phyloP scores from a whole-genome alignment of 2,888 invertebrate species.

The Habrosyne pyritoides region DNA sequence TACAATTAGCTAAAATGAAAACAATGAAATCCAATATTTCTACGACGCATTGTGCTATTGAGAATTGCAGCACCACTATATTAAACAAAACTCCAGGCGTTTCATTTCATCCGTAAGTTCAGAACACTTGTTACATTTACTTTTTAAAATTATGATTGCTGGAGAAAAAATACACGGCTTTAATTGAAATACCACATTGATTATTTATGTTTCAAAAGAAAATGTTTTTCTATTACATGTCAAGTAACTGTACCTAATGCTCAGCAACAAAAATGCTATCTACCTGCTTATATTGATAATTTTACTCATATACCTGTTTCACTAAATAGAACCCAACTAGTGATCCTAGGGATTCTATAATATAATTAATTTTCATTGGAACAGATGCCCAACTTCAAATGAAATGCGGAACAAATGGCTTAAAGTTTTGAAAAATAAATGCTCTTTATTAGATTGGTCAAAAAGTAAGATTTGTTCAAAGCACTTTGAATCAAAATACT shows the following conservation, averaged over 20 bases:
- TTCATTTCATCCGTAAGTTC: slow-evolving; percentile 63
- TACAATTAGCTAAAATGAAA: not conserved
- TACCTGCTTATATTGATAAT: no score
- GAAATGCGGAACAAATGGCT: slow-evolving; percentile 72
- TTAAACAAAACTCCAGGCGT: slow-evolving; percentile 62
- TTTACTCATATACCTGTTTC: no score
- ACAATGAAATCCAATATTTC: slow-evolving; percentile 36
- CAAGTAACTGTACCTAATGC: no score
- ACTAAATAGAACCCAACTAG: no score
- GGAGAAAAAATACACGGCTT: no score
- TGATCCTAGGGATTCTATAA: no score
- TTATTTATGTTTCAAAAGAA: not conserved
- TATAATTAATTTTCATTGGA: slow-evolving; percentile 8
- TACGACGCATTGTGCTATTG: slow-evolving; percentile 58
- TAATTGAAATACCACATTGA: no score
- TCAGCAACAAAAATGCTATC: no score
- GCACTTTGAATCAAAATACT: slow-evolving; percentile 68
- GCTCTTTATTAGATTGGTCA: slow-evolving; percentile 61
- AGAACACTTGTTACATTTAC: no score
- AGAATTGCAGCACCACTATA: slow-evolving; percentile 61
- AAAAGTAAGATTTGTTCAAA: slow-evolving; percentile 70
- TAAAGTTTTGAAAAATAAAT: slow-evolving; percentile 59
- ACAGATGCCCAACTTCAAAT: slow-evolving; percentile 58
- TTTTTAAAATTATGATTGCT: no score
- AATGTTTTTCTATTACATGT: no score